A percentile compares a stretch with the other conserved stretches of the same genome.
These are phyloP conservation scores for Drosophila peninsularis DNA, from an alignment of 2,888 invertebrate genomes.

Conservation along the genomic window DNA sequence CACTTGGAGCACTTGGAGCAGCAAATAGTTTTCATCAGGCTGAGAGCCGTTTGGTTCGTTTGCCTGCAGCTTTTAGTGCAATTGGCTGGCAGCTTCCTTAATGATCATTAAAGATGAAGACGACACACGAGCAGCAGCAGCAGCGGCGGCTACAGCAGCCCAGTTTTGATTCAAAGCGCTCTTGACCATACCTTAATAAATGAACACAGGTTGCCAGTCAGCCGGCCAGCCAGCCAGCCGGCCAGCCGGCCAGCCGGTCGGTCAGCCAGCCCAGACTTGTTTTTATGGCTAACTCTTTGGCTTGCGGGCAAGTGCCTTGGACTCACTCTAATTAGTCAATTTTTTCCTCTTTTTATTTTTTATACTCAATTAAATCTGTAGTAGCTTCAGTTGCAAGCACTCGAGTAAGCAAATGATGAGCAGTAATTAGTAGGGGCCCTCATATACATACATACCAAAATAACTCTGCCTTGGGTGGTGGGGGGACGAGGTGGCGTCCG, in stretches of 20 bases:
- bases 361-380: conserved; percentile 79
- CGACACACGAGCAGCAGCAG: conserved; percentile 62
- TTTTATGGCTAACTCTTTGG: conserved; percentile 61
- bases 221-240: conserved; percentile 1
- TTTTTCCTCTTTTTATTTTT: conserved; percentile 44
- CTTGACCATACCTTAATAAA: conserved; percentile 79
- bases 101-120: conserved; percentile 79
- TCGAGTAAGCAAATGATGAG: conserved; percentile 80
- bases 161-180: conserved; percentile 78
- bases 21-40: conserved; percentile 80
- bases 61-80: conserved; percentile 78
- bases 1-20: conserved; percentile 43
- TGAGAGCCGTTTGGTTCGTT: conserved; percentile 52
- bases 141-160: conserved; percentile 17
- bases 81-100: conserved; percentile 78
- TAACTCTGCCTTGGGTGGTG: conserved; percentile 9
- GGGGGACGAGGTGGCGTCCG: conserved; percentile 3
- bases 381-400: conserved; percentile 59
- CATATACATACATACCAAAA: conserved; percentile 28
- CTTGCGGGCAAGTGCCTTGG: conserved; percentile 75
- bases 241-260: conserved; percentile 4
- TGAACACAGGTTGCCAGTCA: conserved; percentile 68
- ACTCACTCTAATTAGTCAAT: conserved; percentile 80
- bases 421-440: conserved; percentile 73
- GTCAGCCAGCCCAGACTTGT: conserved; percentile 56